Conservation (phyloP, 2,797 vertebrate species). For the Bufotes viridis region DNA sequence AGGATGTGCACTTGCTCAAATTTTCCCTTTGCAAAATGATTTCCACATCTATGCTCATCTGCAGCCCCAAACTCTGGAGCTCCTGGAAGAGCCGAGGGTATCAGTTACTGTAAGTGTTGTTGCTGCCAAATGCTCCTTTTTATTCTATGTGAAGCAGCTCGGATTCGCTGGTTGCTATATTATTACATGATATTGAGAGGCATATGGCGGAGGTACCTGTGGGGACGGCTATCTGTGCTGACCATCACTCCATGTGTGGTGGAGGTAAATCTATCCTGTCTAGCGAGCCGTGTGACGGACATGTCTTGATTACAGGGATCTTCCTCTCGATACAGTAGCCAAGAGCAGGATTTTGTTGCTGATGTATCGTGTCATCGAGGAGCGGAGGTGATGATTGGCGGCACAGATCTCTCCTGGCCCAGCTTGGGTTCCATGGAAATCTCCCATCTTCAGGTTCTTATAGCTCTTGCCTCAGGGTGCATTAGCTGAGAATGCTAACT, state of each 20-base stretch:
- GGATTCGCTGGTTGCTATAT: not conserved
- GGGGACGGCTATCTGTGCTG: not conserved
- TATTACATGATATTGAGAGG: not conserved
- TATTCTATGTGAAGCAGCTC: not conserved
- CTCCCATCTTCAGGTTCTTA: not conserved
- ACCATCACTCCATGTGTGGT: not conserved
- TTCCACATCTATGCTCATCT: too few species aligned
- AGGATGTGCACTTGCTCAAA: not conserved
- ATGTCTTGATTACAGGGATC: slow-evolving; percentile 62
- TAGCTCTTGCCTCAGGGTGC: not conserved
- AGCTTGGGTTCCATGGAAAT: not conserved
- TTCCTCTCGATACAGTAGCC: slow-evolving; percentile 42
- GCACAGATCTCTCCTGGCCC: slow-evolving; percentile 60
- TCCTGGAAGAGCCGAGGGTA: not conserved
- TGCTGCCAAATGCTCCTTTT: not conserved
- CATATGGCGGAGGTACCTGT: not conserved
- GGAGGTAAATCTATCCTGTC: slow-evolving; percentile 55
- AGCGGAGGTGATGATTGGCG: slow-evolving; percentile 63
- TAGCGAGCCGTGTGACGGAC: slow-evolving; percentile 64
- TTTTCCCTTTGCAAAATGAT: too few species aligned
- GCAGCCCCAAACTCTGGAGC: too few species aligned
- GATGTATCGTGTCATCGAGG: slow-evolving; percentile 61
- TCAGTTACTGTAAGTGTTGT: not conserved
- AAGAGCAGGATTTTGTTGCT: slow-evolving; percentile 60
- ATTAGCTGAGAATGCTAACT: not conserved